Evolutionary conservation across 2,797 vertebrate species (phyloP).

Genomic region (Eulemur mongoz): DNA sequence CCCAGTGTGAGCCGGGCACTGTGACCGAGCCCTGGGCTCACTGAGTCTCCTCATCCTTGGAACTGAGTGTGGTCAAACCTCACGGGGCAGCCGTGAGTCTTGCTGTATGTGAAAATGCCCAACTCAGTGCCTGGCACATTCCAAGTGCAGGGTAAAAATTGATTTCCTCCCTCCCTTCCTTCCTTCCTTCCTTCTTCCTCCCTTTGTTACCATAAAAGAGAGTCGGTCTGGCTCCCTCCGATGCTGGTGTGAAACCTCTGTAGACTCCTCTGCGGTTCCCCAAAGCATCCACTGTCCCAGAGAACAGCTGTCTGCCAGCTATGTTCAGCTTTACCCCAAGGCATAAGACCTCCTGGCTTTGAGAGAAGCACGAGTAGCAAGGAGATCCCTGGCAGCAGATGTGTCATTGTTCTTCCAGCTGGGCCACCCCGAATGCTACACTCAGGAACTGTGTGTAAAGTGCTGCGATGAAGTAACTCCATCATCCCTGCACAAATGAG

Average conservation of each 20-base stretch:
- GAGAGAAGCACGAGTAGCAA: not conserved
- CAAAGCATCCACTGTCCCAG: not conserved
- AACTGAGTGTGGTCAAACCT: not conserved
- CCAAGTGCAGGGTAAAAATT: not conserved
- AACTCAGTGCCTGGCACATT: not conserved
- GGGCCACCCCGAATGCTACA: not conserved
- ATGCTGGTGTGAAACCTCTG: not conserved
- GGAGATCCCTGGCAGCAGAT: not conserved
- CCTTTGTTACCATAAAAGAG: conserved; percentile 50
- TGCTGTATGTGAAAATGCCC: not conserved
- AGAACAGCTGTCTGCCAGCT: not conserved
- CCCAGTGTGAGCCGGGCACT: not conserved
- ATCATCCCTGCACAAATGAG: not conserved
- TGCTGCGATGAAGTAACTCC: not conserved
- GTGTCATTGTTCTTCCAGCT: not conserved
- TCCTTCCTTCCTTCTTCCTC: conserved; percentile 29
- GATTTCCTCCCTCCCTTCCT: conserved; percentile 20
- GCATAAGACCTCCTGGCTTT: not conserved
- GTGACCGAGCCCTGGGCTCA: not conserved
- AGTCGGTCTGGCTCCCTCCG: not conserved
- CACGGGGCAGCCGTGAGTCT: not conserved
- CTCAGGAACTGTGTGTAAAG: not conserved
- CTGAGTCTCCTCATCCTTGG: not conserved
- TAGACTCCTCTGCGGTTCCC: not conserved
- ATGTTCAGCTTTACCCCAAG: not conserved